These are phyloP conservation scores for Oscheius sp. DNA, from an alignment of 2,888 invertebrate species.

Conservation along the genomic window DNA sequence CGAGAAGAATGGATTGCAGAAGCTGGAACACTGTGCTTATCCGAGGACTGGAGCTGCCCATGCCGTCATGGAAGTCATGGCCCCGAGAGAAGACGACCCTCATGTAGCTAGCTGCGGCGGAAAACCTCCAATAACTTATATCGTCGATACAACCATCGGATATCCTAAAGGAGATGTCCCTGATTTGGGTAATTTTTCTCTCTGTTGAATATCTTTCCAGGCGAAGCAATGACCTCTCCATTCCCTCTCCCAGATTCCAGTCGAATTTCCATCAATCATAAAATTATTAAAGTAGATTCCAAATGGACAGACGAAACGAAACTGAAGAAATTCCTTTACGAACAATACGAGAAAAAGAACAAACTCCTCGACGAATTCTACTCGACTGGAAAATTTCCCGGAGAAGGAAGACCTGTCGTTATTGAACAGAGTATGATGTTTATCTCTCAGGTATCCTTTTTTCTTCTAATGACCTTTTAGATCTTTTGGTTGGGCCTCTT, in stretches of 20 bases:
- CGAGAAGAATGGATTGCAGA: slow-evolving; percentile 81
- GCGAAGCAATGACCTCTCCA: slow-evolving; percentile 60
- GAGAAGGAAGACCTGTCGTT: slow-evolving; percentile 42
- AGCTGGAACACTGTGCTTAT: slow-evolving; percentile 84
- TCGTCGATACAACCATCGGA: slow-evolving; percentile 67
- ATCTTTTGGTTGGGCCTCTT: slow-evolving; percentile 63
- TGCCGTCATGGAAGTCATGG: slow-evolving; percentile 80
- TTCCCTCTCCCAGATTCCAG: slow-evolving; percentile 54
- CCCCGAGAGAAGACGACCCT: slow-evolving; percentile 43
- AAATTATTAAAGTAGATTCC: slow-evolving; percentile 50
- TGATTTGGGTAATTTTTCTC: slow-evolving; percentile 13
- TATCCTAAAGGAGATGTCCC: slow-evolving; percentile 56
- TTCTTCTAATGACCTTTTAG: slow-evolving; percentile 37
- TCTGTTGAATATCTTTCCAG: no score
- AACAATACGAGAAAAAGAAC: slow-evolving; percentile 84
- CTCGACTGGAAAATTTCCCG: slow-evolving; percentile 60
- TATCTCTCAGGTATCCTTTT: slow-evolving; percentile 32
- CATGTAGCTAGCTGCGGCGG: slow-evolving; percentile 42
- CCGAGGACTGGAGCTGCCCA: slow-evolving; percentile 90
- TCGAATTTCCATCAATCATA: slow-evolving; percentile 59
- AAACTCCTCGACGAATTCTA: slow-evolving; percentile 62
- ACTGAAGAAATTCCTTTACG: slow-evolving; percentile 86
- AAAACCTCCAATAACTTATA: slow-evolving; percentile 61
- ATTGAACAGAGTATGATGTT: slow-evolving; percentile 38
- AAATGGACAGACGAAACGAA: slow-evolving; percentile 77